These are phyloP conservation scores for Colletes collaris DNA, from an alignment of 2,888 invertebrate species.

Conservation along the genomic window DNA sequence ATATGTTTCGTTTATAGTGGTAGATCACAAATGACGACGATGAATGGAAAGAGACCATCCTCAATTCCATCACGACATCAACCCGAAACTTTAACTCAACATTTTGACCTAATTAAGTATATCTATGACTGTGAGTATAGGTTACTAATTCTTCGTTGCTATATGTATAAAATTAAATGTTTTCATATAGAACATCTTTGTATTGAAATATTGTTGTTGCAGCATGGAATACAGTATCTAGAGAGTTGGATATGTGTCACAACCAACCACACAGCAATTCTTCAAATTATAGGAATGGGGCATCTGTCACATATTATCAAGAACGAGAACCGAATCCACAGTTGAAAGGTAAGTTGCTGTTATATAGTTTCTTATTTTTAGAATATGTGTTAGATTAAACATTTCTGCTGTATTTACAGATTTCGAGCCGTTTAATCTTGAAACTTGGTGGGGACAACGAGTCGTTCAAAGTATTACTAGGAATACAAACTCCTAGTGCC, in stretches of 20 bases:
- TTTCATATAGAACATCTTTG: too few species aligned
- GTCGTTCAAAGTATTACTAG: constrained; percentile 87
- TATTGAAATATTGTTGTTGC: constrained; percentile 20
- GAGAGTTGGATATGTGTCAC: constrained; percentile 84
- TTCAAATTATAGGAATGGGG: constrained; percentile 82
- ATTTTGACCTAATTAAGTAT: constrained; percentile 91
- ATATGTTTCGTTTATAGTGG: constrained; percentile 61
- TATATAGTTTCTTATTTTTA: neutral
- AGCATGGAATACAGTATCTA: constrained; percentile 84
- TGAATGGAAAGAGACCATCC: constrained; percentile 81
- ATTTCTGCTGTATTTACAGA: constrained; percentile 81
- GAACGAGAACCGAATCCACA: constrained; percentile 83
- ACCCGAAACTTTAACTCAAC: constrained; percentile 84
- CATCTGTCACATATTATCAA: constrained; percentile 87
- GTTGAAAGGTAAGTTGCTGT: constrained; percentile 76
- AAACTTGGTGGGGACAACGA: constrained; percentile 90
- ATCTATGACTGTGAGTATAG: constrained; percentile 87
- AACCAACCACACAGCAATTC: constrained; percentile 78
- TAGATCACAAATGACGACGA: constrained; percentile 80
- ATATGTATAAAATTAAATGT: neutral
- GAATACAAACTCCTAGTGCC: constrained; percentile 81
- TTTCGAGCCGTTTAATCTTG: constrained; percentile 91
- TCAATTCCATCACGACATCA: constrained; percentile 78
- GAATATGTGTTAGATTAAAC: neutral
- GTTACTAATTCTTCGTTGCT: neutral